Percentiles rank a stretch among this genome's conserved stretches.
Evolutionary conservation across 2,113 vertebrate genomes (phyloP).

Genomic region (Vidua chalybeata): DNA sequence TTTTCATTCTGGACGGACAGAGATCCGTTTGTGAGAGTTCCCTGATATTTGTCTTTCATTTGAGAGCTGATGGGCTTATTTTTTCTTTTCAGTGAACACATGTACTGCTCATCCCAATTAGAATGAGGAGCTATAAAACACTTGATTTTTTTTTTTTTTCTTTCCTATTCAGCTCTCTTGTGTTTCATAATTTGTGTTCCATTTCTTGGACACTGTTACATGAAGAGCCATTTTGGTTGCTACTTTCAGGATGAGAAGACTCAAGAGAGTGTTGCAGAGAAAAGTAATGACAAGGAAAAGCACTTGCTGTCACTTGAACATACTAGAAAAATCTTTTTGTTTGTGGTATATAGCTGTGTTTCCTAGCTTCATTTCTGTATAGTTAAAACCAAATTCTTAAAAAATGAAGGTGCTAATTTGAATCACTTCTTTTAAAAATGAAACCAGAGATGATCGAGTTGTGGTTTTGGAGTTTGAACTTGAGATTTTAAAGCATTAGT

Average conservation of each 20-base stretch:
- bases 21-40: constrained; percentile 21
- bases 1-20: constrained; percentile 9
- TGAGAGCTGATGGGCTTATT: constrained; percentile 47
- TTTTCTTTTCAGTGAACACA: constrained; percentile 24
- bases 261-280: not conserved
- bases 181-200: constrained; percentile 48
- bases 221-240: not conserved
- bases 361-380: not conserved
- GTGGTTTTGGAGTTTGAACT: not conserved
- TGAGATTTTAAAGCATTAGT: not conserved
- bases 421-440: not conserved
- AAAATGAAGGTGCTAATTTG: not conserved
- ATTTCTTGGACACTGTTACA: constrained; percentile 1
- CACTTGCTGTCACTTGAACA: not conserved
- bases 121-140: constrained; percentile 18
- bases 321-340: not conserved
- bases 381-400: not conserved
- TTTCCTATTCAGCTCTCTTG: not conserved
- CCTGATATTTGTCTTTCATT: constrained; percentile 25
- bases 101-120: constrained; percentile 48
- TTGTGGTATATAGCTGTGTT: not conserved
- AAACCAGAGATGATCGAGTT: not conserved
- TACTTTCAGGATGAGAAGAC: not conserved
- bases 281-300: not conserved
- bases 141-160: not conserved